Base-by-base conservation (phyloP, 2,888 invertebrate species). In the Chirona hameri region DNA sequence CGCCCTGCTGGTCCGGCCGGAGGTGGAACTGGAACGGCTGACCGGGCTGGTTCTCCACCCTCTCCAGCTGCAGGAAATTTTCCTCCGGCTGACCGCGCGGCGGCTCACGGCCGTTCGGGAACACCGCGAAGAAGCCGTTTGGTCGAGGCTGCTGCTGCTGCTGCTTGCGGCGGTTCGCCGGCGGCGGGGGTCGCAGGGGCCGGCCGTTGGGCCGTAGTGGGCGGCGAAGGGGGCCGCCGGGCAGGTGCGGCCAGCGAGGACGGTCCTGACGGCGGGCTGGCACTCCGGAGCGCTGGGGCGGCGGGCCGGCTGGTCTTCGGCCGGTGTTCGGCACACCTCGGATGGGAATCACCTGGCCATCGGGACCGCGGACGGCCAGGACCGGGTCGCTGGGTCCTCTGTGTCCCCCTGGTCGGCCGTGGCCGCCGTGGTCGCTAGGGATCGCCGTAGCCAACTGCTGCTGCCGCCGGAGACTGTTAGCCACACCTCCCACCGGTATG, bases 401-500 rank as follows among this genome's bases (percentile, higher is more conserved):
- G 39, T 5, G 7, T 39, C 39, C 39, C 4, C 39, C 39, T 7
- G 39, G 39, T 7, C 39, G n/a, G n/a, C n/a, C n/a, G n/a, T n/a
- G n/a, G n/a, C n/a, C n/a, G n/a, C n/a, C n/a, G n/a, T n/a, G n/a
- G n/a, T n/a, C 76, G 1, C 24, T 39, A 5, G 76, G 76, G 2
- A 24, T 24, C 24, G 76, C 24, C 14, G 69, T 69, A 15, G 29
- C 31, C 31, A 31, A 29, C 46, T 76, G 39, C 46, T 76, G 39
- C 18, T 27, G 9, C 7, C 46, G 18, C 21, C 76, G 31, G 24
- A 85, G 82, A 14, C 84, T 84, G 52, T 84, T 84, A 39, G 84
- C 85, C 21, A 85, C 84, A 39, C 85, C 85, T 27, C 85, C 85
- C 10, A 85, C 84, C 31, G 86, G 86, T 72, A 86, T 86, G 79